Percentiles rank a stretch among this genome's conserved stretches.
Conservation (phyloP, 1,140 invertebrate species). For the Aricia agestis region DNA sequence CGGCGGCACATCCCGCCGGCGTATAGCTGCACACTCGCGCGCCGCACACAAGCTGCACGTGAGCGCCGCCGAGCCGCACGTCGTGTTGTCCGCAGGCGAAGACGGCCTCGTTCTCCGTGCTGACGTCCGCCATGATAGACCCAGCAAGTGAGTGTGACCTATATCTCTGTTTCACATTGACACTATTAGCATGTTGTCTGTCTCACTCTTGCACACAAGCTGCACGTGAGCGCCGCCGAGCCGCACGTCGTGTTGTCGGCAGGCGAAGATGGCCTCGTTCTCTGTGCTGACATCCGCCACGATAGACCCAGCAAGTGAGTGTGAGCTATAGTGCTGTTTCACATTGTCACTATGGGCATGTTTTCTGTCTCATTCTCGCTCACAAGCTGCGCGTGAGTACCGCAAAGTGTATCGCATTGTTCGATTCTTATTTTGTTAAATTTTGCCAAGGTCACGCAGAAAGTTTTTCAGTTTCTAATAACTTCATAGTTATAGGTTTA, state of each 20-base stretch:
- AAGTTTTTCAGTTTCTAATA: no score
- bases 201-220: no score
- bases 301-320: conserved; percentile 54
- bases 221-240: conserved; percentile 67
- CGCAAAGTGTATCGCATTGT: no score
- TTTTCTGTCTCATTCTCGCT: no score
- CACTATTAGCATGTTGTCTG: not conserved
- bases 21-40: conserved; percentile 83
- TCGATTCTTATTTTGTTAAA: no score
- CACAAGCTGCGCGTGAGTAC: no score
- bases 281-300: conserved; percentile 88
- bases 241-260: conserved; percentile 89
- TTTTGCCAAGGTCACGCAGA: no score
- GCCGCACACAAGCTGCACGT: conserved; percentile 89
- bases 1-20: conserved; percentile 45
- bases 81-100: conserved; percentile 91
- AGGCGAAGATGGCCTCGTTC: conserved; percentile 91
- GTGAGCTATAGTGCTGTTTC: no score
- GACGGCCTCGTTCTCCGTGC: conserved; percentile 88
- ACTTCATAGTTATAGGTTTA: no score
- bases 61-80: conserved; percentile 83
- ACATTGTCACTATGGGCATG: not conserved
- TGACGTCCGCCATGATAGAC: conserved; percentile 83
- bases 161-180: no score
- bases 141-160: conserved; percentile 40